Conservation (phyloP, 2,113 vertebrate species). For the Sturnus vulgaris region DNA sequence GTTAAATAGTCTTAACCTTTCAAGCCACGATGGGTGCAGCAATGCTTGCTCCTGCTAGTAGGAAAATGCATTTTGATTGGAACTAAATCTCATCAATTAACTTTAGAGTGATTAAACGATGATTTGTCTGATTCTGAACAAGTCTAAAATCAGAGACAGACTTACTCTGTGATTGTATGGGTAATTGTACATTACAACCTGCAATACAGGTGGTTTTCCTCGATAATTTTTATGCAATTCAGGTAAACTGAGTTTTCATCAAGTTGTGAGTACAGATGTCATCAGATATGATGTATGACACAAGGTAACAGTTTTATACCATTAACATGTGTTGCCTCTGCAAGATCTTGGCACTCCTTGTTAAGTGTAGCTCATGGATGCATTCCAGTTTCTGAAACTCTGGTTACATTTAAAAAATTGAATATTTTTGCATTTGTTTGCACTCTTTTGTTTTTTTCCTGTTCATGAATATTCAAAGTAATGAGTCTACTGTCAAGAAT, state of each 20-base stretch:
- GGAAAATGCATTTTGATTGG: not conserved
- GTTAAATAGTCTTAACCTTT: not conserved
- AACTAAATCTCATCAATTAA: not conserved
- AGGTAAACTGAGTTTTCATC: not conserved
- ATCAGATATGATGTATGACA: not conserved
- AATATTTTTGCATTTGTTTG: constrained; percentile 35
- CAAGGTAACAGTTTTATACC: not conserved
- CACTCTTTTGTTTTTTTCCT: not conserved
- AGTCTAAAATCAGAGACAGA: not conserved
- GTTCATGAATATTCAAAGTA: not conserved
- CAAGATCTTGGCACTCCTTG: not conserved
- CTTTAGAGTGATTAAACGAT: not conserved
- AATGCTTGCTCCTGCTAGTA: not conserved
- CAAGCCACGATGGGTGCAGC: not conserved
- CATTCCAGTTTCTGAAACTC: not conserved
- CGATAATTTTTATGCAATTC: not conserved
- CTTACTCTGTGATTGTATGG: not conserved
- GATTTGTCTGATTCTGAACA: not conserved
- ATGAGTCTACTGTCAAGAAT: not conserved
- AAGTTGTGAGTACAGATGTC: not conserved
- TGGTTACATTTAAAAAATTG: not conserved
- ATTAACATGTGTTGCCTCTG: not conserved
- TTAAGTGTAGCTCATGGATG: not conserved
- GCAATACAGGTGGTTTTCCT: not conserved
- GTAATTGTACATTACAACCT: not conserved